Base-by-base conservation (phyloP, 2,797 vertebrate species). In the Mycteria americana region DNA sequence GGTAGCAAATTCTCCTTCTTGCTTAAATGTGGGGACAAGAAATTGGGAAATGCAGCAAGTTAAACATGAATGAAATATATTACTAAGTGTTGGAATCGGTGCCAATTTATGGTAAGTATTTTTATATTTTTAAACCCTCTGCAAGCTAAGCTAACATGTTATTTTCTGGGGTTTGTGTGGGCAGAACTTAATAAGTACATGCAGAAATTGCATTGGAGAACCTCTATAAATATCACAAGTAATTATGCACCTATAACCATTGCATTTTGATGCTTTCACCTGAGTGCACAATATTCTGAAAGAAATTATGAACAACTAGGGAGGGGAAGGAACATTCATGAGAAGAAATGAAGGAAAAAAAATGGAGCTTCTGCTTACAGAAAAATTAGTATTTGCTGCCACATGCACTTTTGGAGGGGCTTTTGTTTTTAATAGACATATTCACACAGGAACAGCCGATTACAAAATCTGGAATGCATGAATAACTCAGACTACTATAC, bases 171-270 rank as follows among this genome's bases (percentile, higher is more conserved):
- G 94, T 91, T 93, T 96, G 85, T 96, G 90, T 97, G 92, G 97
- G 92, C 96, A 97, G 96, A 89, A 75, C 81, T 97, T 97, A 95
- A 91, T 97, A 82, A 93, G 95, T 93, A 96, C 89, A 87, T 53
- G 63, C 93, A 96, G 86, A 91, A 95, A 96, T 21, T 88, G 62
- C 79, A 87, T 43, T 78, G 89, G 78, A 88, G 92, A 96, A 94
- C 94, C 96, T 95, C 95, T 96, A 97, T 96, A 97, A 95, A 96
- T 96, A 96, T 72, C 96, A 83, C 82, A 50, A 84, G 96, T 74
- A 95, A 96, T 39, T 87, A 77, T 76, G 88, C 65, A 94, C 92
- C 65, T 93, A 69, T 43, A 93, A 74, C 76, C 91, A 23, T 6
- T 9, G 89, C 74, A 48, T 78, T 93, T 78, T 87, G 85, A 93